These are phyloP conservation scores for Eupithecia insigniata DNA, from an alignment of 2,888 invertebrate genomes.

Conservation along the genomic window DNA sequence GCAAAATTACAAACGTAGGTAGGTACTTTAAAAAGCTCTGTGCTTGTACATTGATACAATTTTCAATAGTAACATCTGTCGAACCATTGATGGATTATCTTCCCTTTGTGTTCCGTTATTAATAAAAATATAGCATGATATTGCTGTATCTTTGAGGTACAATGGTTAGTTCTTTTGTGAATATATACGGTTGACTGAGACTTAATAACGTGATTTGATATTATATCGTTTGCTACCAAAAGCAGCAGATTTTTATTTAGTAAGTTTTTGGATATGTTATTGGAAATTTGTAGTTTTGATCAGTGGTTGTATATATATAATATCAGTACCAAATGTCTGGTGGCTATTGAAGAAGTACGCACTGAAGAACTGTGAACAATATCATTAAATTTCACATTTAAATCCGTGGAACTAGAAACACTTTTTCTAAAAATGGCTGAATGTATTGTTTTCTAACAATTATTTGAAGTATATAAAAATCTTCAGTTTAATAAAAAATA, in stretches of 20 bases:
- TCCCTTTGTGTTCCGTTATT: slow-evolving; percentile 78
- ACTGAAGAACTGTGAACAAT: neutral
- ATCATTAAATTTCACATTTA: neutral
- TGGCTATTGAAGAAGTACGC: neutral
- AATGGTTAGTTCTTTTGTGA: slow-evolving; percentile 74
- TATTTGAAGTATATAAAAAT: neutral
- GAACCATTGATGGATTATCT: slow-evolving; percentile 75
- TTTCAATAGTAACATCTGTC: slow-evolving; percentile 71
- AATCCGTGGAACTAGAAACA: neutral
- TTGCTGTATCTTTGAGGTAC: slow-evolving; percentile 74
- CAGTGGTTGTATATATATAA: neutral
- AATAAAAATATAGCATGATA: slow-evolving; percentile 82
- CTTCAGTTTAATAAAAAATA: neutral
- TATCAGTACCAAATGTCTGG: neutral
- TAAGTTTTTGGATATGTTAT: neutral
- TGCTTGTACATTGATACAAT: slow-evolving; percentile 28
- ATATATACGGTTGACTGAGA: slow-evolving; percentile 73
- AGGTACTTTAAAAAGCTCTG: slow-evolving; percentile 24
- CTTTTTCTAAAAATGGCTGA: neutral
- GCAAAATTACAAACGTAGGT: neutral
- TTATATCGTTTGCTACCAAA: slow-evolving; percentile 44
- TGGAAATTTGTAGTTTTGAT: neutral
- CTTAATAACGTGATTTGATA: slow-evolving; percentile 64
- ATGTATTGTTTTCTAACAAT: neutral
- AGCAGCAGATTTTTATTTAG: neutral